Base-by-base conservation (phyloP, 2,888 invertebrate species). In the Dastarcus helophoroides region DNA sequence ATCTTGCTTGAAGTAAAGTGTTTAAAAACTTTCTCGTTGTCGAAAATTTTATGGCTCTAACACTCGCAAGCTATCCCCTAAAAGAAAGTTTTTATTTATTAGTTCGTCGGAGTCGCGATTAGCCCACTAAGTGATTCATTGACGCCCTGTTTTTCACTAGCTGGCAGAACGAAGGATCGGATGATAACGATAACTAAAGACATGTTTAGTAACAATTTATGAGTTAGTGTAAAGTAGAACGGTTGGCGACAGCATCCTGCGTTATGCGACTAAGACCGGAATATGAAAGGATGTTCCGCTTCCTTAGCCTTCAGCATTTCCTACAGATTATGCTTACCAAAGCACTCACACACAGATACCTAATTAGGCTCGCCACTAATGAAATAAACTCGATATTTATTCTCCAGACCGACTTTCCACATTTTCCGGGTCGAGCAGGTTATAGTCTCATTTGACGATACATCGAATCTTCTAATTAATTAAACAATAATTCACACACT, bases 211-310 rank as follows among this genome's bases (percentile, higher is more conserved):
- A 40, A 38, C 41, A 37, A 43, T 41, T 46, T 43, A 40, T 38
- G 38, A 45, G 41, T 40, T 40, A 23, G 39, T 40, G 32, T 43
- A 41, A 42, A 43, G 38, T 41, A 29, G 38, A 23, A 27, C 32
- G 36, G 34, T 37, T 36, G 33, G 37, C 33, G 31, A 29, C 38
- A 37, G 41, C 40, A 46, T 43, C 41, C 41, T 41, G 40, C 43
- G 43, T 44, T 44, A 38, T 43, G 41, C 34, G 35, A 43, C 37
- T 40, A 42, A 41, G 46, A 41, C 43, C 46, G 44, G 44, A 46
- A 37, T 46, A 38, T 41, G 41, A 44, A 43, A 44, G 46, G 44
- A 46, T 46, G 41, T 46, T 46, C 46, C 43, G 46, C 40, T 46
- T 46, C 46, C 46, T 46, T 41, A 39, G 41, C 41, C 40, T 38